phyloP scores from a whole-genome alignment of 2,113 vertebrate genomes.

The Protomyctophum bolini region DNA sequence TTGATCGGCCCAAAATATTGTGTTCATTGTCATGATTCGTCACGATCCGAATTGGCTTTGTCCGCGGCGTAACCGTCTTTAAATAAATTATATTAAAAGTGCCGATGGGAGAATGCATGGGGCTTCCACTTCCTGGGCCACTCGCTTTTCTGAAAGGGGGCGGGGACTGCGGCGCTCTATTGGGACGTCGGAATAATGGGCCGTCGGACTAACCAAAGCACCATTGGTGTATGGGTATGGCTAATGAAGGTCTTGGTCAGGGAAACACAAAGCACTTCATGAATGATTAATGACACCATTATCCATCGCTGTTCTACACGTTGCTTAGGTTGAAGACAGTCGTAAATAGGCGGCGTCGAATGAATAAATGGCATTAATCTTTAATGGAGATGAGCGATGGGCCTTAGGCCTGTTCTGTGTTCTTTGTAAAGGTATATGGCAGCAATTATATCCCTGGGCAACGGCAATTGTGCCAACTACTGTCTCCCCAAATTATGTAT shows the following conservation, averaged over 20 bases:
- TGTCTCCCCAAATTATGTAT: neutral
- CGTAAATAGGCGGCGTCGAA: slow-evolving; percentile 2
- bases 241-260: slow-evolving; percentile 2
- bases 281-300: slow-evolving; percentile 12
- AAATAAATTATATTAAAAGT: no score
- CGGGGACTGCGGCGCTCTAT: no score
- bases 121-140: no score
- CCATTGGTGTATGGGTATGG: neutral
- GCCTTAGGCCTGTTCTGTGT: neutral
- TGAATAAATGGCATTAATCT: slow-evolving; percentile 22
- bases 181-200: no score
- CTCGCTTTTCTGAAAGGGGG: no score
- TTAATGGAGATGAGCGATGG: slow-evolving; percentile 4
- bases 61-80: no score
- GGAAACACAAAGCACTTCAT: slow-evolving; percentile 7
- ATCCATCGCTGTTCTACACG: neutral
- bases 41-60: no score
- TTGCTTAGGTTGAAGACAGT: slow-evolving; percentile 8
- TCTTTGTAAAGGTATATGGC: slow-evolving; percentile 1
- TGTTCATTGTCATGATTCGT: no score
- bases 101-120: no score
- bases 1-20: no score
- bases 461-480: neutral
- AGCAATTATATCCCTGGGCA: neutral
- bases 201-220: neutral